Percentiles rank a stretch among this genome's conserved stretches.
Conservation (phyloP, 2,113 vertebrate genomes). For the Onychostruthus taczanowskii region DNA sequence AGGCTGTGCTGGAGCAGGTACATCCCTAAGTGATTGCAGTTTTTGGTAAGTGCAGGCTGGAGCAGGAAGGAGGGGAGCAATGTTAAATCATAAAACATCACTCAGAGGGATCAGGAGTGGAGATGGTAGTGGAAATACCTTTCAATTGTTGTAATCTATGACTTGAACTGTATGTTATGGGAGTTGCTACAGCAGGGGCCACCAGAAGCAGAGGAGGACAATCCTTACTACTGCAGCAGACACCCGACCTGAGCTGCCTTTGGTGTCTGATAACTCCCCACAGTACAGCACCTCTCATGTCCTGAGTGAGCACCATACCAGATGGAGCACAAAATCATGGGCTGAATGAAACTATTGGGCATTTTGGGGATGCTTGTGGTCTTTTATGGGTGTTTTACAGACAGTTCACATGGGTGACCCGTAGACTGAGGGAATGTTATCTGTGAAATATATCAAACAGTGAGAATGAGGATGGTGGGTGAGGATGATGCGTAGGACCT, state of each 20-base stretch:
- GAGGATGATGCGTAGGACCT: background rate
- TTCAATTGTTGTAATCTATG: background rate
- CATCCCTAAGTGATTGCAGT: background rate
- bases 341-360: background rate
- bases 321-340: background rate
- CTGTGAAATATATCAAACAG: background rate
- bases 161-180: background rate
- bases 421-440: background rate
- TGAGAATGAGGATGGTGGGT: background rate
- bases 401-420: background rate
- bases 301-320: background rate
- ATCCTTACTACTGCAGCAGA: background rate
- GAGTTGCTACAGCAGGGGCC: background rate
- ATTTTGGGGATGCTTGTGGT: background rate
- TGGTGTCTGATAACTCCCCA: background rate
- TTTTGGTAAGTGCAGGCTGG: background rate
- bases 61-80: background rate
- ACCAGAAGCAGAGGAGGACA: background rate
- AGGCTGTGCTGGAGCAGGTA: background rate
- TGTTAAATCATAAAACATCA: background rate
- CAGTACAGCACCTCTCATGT: too few species aligned
- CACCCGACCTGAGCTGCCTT: background rate
- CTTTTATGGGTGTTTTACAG: background rate
- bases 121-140: background rate
- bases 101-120: background rate